Evolutionary conservation across 2,888 invertebrate genomes (phyloP).

Genomic region (Atrina japonica): DNA sequence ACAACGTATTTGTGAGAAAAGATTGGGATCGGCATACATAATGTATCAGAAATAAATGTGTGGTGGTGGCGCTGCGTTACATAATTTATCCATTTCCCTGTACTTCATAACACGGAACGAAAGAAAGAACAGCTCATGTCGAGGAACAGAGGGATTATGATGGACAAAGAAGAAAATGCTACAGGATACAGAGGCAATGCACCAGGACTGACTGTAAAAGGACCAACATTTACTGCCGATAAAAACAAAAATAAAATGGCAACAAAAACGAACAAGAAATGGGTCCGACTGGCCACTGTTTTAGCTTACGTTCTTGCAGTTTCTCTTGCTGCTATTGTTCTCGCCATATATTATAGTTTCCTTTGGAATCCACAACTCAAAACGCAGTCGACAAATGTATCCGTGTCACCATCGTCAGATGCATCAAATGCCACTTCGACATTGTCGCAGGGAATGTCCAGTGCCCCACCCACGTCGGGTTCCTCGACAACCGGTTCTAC

Average conservation of each 20-base stretch:
- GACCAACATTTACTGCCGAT: conserved; percentile 68
- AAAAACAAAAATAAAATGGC: conserved; percentile 77
- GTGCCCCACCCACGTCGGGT: too few species aligned
- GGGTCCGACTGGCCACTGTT: conserved; percentile 94
- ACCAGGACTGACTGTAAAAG: conserved; percentile 54
- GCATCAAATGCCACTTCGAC: too few species aligned
- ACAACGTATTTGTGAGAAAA: too few species aligned
- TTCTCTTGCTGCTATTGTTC: conserved; percentile 94
- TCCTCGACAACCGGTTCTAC: too few species aligned
- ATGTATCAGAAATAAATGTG: too few species aligned
- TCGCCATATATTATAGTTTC: conserved; percentile 96
- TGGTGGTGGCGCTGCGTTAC: too few species aligned
- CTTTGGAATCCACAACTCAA: conserved; percentile 91
- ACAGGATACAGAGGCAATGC: conserved; percentile 63
- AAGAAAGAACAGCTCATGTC: not conserved
- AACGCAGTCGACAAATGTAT: conserved; percentile 51
- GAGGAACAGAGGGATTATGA: conserved; percentile 26
- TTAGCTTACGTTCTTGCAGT: conserved; percentile 96
- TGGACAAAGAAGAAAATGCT: conserved; percentile 53
- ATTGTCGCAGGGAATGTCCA: too few species aligned
- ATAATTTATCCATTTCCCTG: too few species aligned
- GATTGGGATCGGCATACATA: conserved; percentile 9
- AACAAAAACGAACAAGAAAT: conserved; percentile 85
- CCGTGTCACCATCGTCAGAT: conserved; percentile 24
- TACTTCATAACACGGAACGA: too few species aligned